A percentile compares a stretch with the other conserved stretches of the same genome.
phyloP scores from a whole-genome alignment of 2,113 vertebrate species.

The Shinisaurus crocodilurus region DNA sequence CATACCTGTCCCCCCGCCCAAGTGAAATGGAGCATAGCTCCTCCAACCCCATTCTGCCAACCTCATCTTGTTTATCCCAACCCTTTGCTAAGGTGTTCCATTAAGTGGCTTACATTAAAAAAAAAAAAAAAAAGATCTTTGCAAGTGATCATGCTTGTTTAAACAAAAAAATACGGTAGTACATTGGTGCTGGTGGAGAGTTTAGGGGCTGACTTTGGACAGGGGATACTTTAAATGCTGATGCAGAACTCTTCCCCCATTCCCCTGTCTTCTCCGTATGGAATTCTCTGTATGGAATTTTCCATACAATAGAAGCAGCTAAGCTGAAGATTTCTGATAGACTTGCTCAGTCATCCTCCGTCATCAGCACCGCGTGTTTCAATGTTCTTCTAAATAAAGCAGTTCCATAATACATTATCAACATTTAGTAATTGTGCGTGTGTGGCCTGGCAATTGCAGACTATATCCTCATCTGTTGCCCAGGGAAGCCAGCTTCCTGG shows the following conservation, averaged over 20 bases:
- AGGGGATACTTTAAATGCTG: not conserved
- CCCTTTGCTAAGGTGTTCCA: too few relatives aligned
- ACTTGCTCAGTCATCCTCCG: not conserved
- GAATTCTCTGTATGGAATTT: too few relatives aligned
- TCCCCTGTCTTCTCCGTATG: not conserved
- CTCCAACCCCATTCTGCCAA: too few relatives aligned
- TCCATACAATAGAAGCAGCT: not conserved
- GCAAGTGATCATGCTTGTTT: too few relatives aligned
- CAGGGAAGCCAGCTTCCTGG: too few relatives aligned
- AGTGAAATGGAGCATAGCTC: too few relatives aligned
- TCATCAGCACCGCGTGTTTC: constrained; percentile 11
- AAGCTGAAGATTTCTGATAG: not conserved
- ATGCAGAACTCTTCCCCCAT: not conserved
- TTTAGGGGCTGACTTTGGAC: not conserved
- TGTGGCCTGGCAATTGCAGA: not conserved
- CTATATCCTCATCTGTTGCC: too few relatives aligned
- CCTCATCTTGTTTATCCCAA: too few relatives aligned
- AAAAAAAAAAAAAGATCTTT: too few relatives aligned
- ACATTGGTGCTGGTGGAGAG: not conserved
- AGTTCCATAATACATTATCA: not conserved
- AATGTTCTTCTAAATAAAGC: constrained; percentile 33
- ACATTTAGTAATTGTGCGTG: not conserved
- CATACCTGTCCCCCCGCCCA: too few relatives aligned
- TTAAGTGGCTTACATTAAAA: too few relatives aligned
- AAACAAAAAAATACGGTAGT: too few relatives aligned